Base-by-base conservation (phyloP, 2,888 invertebrate genomes). In the Philhelius pedissequus region DNA sequence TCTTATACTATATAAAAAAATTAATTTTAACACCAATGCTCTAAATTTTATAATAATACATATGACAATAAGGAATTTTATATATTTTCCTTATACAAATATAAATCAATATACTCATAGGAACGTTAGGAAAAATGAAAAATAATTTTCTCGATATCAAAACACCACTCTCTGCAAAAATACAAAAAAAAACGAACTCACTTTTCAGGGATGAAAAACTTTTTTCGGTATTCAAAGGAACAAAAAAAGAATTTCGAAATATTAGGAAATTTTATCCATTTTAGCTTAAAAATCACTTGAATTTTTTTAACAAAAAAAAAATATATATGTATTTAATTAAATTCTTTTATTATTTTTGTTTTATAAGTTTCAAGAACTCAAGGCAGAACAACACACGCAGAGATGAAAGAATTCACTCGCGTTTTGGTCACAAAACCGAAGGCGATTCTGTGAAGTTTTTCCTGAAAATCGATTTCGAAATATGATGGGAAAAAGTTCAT, bases 381-480 rank as follows among this genome's bases (percentile, higher is more conserved):
- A 54, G 58, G 50, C 66, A 71, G 80, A 84, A 80, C 70, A 80
- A 84, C 80, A 84, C 84, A 84, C 80, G 84, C 71, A 80, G 84
- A 84, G 79, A 80, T 84, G 84, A 75, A 79, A 84, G 80, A 80
- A 80, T 80, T 76, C 80, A 84, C 80, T 84, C 84, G 80, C 84
- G 84, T 76, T 84, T 84, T 84, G 84, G 75, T 76, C 71, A 50
- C 70, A 80, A 80, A 62, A 76, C 71, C 60, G 40, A 80, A 80
- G 80, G 80, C 80, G 75, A 84, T 71, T 84, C 84, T 84, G 80
- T 84, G 75, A 84, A 80, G 70, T 80, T 84, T 73, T 79, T 74
- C 80, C 40, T 84, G 80, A 84, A 84, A 84, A 84, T 84, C 84
- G 84, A 84, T 84, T 84, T 84, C 80, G 84, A 84, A 84, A 80